A percentile compares a stretch with the other conserved stretches of the same genome.
Evolutionary conservation across 2,797 vertebrate genomes (phyloP).

Genomic region (Chanos chanos): DNA sequence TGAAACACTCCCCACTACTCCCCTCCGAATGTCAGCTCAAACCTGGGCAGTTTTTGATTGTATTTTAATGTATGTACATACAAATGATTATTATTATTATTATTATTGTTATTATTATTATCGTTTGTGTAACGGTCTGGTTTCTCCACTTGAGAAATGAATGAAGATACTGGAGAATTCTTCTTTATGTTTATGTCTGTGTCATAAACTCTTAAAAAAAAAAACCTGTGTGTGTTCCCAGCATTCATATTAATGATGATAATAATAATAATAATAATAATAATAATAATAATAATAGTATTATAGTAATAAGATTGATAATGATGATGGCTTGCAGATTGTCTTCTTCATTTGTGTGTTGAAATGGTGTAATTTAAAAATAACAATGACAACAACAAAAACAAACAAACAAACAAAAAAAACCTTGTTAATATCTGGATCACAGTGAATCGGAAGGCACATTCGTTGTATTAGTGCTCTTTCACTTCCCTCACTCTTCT

Average conservation of each 20-base stretch:
- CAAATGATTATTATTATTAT: slow-evolving; percentile 67
- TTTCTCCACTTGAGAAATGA: too few relatives aligned
- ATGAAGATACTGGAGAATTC: too few relatives aligned
- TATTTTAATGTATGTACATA: slow-evolving; percentile 73
- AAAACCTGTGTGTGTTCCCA: slow-evolving; percentile 44
- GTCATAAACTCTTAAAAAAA: too few relatives aligned
- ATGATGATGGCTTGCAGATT: slow-evolving; percentile 76
- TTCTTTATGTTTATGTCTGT: too few relatives aligned
- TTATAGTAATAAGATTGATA: slow-evolving; percentile 72
- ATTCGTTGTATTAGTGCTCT: slow-evolving; percentile 59
- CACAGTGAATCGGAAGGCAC: slow-evolving; percentile 68
- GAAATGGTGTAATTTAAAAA: slow-evolving; percentile 77
- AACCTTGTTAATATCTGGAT: slow-evolving; percentile 69
- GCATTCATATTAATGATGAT: slow-evolving; percentile 47
- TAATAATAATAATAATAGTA: slow-evolving; percentile 64
- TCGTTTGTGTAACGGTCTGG: too few relatives aligned
- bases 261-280: slow-evolving; percentile 56
- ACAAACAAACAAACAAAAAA: too few relatives aligned
- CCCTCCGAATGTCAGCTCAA: slow-evolving; percentile 78
- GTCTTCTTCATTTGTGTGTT: slow-evolving; percentile 78
- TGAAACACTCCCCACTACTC: slow-evolving; percentile 59
- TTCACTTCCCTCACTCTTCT: slow-evolving; percentile 42
- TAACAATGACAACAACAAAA: too few relatives aligned
- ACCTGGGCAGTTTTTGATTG: slow-evolving; percentile 81
- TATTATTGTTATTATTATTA: slow-evolving; percentile 40